phyloP scores from a whole-genome alignment of 2,797 vertebrate genomes.

The Phrynocephalus guinanensis region DNA sequence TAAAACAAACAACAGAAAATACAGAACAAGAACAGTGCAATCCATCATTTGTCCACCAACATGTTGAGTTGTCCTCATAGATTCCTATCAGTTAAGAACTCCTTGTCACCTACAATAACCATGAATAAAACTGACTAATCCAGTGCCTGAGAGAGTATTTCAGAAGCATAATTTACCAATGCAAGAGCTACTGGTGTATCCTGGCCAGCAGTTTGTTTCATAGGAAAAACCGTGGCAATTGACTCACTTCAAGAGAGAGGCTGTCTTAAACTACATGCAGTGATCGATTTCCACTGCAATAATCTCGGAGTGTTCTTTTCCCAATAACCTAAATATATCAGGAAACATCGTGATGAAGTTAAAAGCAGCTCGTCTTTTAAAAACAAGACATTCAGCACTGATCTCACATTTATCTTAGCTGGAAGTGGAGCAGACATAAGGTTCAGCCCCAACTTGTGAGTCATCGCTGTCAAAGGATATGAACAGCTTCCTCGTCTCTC shows the following conservation, averaged over 20 bases:
- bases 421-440: constrained; percentile 76
- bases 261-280: background rate
- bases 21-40: too few relatives aligned
- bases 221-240: background rate
- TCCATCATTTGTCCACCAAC: too few relatives aligned
- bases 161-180: background rate
- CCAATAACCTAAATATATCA: constrained; percentile 38
- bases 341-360: constrained; percentile 59
- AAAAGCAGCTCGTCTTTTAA: constrained; percentile 55
- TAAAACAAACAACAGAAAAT: too few relatives aligned
- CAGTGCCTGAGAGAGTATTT: background rate
- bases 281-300: background rate
- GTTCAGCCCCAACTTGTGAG: constrained; percentile 65
- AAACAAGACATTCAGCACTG: constrained; percentile 36
- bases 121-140: background rate
- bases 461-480: constrained; percentile 73
- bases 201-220: background rate
- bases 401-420: constrained; percentile 71
- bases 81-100: too few relatives aligned
- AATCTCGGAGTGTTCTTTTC: constrained; percentile 38
- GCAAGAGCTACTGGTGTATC: background rate
- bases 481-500: constrained; percentile 68
- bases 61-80: too few relatives aligned
- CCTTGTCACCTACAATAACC: too few relatives aligned
- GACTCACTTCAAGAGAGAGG: constrained; percentile 12